Conservation (phyloP, 2,797 vertebrate genomes). For the Antennarius maculatus region DNA sequence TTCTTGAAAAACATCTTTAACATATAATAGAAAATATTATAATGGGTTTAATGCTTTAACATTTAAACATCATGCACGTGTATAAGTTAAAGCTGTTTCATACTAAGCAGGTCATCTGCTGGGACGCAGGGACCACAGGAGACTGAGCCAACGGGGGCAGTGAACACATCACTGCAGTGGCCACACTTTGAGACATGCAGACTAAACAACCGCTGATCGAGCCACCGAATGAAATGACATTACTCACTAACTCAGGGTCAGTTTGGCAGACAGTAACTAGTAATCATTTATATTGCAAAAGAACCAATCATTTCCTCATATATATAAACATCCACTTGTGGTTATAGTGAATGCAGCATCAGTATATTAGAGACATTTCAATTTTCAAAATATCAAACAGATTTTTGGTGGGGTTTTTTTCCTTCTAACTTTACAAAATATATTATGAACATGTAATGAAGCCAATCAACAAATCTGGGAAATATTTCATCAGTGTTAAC, state of each 20-base stretch:
- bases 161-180: conserved; percentile 7
- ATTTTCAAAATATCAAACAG: no score
- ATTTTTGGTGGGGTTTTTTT: neutral
- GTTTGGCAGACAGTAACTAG: neutral
- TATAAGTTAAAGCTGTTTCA: neutral
- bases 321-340: neutral
- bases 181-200: neutral
- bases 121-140: conserved; percentile 16
- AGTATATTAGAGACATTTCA: neutral
- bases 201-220: neutral
- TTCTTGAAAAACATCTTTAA: neutral
- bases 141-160: neutral
- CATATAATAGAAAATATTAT: neutral
- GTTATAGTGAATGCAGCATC: neutral
- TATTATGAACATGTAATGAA: neutral
- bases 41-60: neutral
- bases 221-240: conserved; percentile 9
- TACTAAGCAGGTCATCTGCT: neutral
- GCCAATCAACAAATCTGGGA: neutral
- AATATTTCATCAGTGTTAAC: neutral
- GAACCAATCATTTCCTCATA: neutral
- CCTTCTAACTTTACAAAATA: neutral
- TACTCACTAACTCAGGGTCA: conserved; percentile 17
- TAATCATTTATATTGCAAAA: neutral
- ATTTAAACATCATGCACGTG: neutral